Percentiles rank a stretch among this genome's conserved stretches.
Conservation (phyloP, 2,888 invertebrate species). For the Sphaerophoria rueppellii region DNA sequence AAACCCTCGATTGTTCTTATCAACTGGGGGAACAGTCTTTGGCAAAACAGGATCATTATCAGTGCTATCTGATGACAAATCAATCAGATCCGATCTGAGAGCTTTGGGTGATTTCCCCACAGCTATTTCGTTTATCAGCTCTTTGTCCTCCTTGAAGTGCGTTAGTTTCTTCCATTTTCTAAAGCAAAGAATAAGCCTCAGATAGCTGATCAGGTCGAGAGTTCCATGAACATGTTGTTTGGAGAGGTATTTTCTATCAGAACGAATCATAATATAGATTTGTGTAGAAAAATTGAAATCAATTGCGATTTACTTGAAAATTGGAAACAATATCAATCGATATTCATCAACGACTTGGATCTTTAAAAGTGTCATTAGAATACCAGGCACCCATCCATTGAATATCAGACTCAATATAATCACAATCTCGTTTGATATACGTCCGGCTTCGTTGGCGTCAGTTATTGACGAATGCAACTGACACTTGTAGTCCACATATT, state of each 20-base stretch:
- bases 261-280: neutral
- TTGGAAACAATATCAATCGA: conserved; percentile 63
- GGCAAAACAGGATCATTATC: conserved; percentile 50
- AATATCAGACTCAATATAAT: conserved; percentile 59
- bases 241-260: conserved; percentile 66
- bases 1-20: conserved; percentile 42
- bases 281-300: neutral
- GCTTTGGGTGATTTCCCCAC: conserved; percentile 54
- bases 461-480: conserved; percentile 35
- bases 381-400: conserved; percentile 54
- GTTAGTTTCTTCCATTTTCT: conserved; percentile 71
- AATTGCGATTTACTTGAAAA: conserved; percentile 66
- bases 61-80: conserved; percentile 11
- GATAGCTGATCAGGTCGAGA: conserved; percentile 64
- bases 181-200: conserved; percentile 69
- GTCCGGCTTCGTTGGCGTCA: conserved; percentile 42
- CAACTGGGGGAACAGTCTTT: conserved; percentile 51
- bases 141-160: conserved; percentile 59
- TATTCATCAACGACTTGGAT: conserved; percentile 56
- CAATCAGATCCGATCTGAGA: neutral
- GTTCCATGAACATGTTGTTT: conserved; percentile 41
- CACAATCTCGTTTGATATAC: conserved; percentile 56
- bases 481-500: conserved; percentile 73
- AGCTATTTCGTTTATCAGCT: conserved; percentile 69
- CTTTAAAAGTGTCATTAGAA: conserved; percentile 68